Conservation (phyloP, 2,888 invertebrate genomes). For the Nebria brevicollis region DNA sequence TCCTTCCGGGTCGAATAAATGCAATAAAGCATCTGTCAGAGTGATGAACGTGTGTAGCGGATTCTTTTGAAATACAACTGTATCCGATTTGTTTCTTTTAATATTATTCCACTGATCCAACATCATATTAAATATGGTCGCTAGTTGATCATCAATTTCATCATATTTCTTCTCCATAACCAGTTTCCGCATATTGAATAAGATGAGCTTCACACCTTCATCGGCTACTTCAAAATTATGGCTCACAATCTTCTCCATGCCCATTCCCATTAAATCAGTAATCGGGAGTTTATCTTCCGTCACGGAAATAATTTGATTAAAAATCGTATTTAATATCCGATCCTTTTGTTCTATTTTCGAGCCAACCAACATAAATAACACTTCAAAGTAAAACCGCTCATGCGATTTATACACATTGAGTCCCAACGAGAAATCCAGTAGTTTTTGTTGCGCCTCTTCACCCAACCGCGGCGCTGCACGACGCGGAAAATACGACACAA, state of each 20-base stretch:
- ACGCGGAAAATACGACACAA: background rate
- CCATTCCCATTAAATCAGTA: background rate
- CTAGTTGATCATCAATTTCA: background rate
- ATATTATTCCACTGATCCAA: conserved; percentile 20
- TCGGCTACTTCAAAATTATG: conserved; percentile 16
- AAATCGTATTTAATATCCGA: background rate
- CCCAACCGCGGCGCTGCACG: background rate
- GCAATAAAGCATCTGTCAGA: background rate
- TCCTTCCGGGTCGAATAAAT: background rate
- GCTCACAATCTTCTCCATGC: background rate
- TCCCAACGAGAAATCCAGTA: background rate
- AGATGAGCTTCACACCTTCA: conserved; percentile 8
- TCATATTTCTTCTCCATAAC: background rate
- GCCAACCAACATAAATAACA: background rate
- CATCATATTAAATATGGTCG: background rate
- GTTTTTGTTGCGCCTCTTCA: background rate
- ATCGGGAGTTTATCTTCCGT: background rate
- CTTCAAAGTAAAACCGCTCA: background rate
- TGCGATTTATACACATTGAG: background rate
- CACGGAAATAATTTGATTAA: background rate
- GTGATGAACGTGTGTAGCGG: conserved; percentile 18
- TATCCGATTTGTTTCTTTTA: background rate
- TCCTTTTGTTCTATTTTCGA: background rate
- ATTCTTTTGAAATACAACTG: conserved; percentile 10
- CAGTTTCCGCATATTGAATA: conserved; percentile 4